Conservation (phyloP, 1,140 invertebrate species). For the Notospermus geniculatus region DNA sequence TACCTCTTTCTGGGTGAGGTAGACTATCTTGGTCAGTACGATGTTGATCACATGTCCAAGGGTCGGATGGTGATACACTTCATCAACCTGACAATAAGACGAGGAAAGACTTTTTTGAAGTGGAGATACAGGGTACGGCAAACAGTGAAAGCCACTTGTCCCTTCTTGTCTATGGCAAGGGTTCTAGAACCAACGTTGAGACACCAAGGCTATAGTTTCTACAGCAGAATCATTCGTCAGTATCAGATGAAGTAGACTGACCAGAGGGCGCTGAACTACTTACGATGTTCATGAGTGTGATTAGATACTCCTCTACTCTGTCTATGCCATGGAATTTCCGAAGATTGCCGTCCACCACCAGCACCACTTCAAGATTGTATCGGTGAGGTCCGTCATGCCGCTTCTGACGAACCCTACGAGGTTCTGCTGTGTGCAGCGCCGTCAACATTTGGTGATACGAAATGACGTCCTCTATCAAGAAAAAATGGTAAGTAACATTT, state of each 20-base stretch:
- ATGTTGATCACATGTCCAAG: slow-evolving; percentile 42
- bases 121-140: too few species aligned
- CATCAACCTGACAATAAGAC: slow-evolving; percentile 36
- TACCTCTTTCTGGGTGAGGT: slow-evolving; percentile 42
- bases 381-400: slow-evolving; percentile 2
- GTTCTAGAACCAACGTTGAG: too few species aligned
- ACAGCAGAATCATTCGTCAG: too few species aligned
- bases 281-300: slow-evolving; percentile 76
- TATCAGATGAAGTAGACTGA: too few species aligned
- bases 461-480: not conserved
- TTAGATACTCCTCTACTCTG: slow-evolving; percentile 67
- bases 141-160: too few species aligned
- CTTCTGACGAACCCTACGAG: not conserved
- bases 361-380: slow-evolving; percentile 63
- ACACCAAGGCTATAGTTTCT: too few species aligned
- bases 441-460: slow-evolving; percentile 2
- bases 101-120: too few species aligned
- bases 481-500: not conserved
- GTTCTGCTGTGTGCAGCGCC: not conserved
- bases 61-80: slow-evolving; percentile 42
- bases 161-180: too few species aligned
- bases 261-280: slow-evolving; percentile 48
- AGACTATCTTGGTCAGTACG: slow-evolving; percentile 38
- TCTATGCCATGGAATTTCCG: slow-evolving; percentile 67
- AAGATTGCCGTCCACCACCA: slow-evolving; percentile 70